phyloP scores from a whole-genome alignment of 2,888 invertebrate species.

The Polydrusus cervinus region DNA sequence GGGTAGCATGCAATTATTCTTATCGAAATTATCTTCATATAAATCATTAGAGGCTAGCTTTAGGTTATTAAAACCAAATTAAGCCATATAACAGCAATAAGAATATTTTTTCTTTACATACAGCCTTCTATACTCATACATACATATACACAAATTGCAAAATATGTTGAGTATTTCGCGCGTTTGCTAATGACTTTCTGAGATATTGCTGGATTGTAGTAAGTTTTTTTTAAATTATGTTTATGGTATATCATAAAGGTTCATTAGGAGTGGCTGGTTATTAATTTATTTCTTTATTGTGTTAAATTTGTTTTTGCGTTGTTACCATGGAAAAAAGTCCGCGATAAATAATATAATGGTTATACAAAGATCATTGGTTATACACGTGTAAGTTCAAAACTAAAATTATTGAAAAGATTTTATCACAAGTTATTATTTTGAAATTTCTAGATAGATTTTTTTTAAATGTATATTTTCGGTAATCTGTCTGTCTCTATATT shows the following conservation, averaged over 20 bases:
- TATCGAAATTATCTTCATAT: background rate
- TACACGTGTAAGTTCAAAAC: too few species aligned
- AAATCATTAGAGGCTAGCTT: conserved; percentile 32
- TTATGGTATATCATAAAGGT: conserved; percentile 32
- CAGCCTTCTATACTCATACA: background rate
- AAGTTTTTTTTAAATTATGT: conserved; percentile 34
- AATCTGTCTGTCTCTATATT: too few species aligned
- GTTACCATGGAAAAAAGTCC: background rate
- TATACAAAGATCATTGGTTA: too few species aligned
- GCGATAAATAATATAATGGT: too few species aligned
- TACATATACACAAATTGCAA: conserved; percentile 32
- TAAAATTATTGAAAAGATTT: too few species aligned
- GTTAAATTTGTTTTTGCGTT: background rate
- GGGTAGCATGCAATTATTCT: background rate
- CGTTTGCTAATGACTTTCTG: conserved; percentile 39
- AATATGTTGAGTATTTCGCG: conserved; percentile 29
- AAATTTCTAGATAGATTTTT: too few species aligned
- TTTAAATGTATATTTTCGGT: too few species aligned
- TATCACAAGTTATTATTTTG: too few species aligned
- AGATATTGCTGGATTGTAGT: conserved; percentile 32
- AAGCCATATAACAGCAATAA: conserved; percentile 31
- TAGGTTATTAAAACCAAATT: conserved; percentile 43
- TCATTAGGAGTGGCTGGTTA: conserved; percentile 11
- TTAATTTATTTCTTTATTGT: background rate
- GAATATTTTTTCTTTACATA: conserved; percentile 13